These are phyloP conservation scores for Cepphus grylle DNA, from an alignment of 2,113 vertebrate genomes.

Conservation along the genomic window DNA sequence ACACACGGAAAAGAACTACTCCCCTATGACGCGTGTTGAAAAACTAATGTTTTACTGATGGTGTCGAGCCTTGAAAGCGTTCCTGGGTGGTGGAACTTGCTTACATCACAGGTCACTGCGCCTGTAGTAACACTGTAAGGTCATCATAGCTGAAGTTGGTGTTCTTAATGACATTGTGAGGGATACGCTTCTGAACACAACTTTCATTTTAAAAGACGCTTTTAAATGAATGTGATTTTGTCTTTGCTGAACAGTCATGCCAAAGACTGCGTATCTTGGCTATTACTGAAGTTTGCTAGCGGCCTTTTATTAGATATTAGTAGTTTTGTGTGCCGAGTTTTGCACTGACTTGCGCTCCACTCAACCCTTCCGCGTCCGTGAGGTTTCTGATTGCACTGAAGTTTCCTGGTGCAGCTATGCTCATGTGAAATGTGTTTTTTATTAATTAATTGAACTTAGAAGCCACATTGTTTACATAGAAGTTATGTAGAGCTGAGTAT, in stretches of 20 bases:
- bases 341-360: not conserved
- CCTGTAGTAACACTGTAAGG: not conserved
- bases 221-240: not conserved
- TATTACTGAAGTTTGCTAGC: not conserved
- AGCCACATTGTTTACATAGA: not conserved
- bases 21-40: fast-evolving
- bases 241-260: not conserved
- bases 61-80: not conserved
- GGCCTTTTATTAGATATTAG: not conserved
- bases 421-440: not conserved
- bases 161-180: not conserved
- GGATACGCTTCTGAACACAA: not conserved
- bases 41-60: not conserved
- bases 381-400: not conserved
- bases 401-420: not conserved
- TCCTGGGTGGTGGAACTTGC: not conserved
- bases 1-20: not conserved
- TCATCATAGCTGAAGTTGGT: not conserved
- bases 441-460: not conserved
- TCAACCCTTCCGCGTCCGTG: not conserved
- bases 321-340: not conserved
- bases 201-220: not conserved
- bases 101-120: not conserved
- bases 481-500: not conserved
- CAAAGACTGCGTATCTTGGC: not conserved